A percentile compares a stretch with the other conserved stretches of the same genome.
Evolutionary conservation across 2,113 vertebrate genomes (phyloP).

Genomic region (Laterallus jamaicensis): DNA sequence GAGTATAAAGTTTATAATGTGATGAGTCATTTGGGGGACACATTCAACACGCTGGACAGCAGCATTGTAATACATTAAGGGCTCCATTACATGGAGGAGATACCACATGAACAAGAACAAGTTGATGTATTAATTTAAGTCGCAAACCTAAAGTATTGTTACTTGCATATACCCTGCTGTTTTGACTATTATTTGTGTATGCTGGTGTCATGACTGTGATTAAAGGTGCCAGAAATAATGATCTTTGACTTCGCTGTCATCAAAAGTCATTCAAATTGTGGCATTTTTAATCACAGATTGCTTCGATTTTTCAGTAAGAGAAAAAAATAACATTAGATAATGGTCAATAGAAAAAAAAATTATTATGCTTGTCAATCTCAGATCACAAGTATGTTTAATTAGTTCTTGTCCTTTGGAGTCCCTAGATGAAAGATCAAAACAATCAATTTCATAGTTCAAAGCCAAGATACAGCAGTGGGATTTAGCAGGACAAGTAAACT

Average conservation of each 20-base stretch:
- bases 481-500: background rate
- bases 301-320: background rate
- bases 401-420: background rate
- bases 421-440: slow-evolving; percentile 6
- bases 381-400: slow-evolving; percentile 28
- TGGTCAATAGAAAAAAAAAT: slow-evolving; percentile 1
- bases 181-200: background rate
- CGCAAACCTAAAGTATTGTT: background rate
- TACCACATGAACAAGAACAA: background rate
- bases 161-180: background rate
- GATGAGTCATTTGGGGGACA: background rate
- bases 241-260: slow-evolving; percentile 10
- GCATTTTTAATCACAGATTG: slow-evolving; percentile 16
- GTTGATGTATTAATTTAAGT: background rate
- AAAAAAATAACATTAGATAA: background rate
- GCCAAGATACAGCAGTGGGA: background rate
- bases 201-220: background rate
- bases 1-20: background rate
- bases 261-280: background rate
- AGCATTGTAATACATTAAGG: background rate
- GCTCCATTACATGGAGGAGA: background rate
- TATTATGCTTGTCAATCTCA: background rate
- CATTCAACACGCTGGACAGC: background rate
- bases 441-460: background rate
- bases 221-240: background rate